These are phyloP conservation scores for Araneus ventricosus DNA, from an alignment of 1,140 invertebrate species.

Conservation along the genomic window DNA sequence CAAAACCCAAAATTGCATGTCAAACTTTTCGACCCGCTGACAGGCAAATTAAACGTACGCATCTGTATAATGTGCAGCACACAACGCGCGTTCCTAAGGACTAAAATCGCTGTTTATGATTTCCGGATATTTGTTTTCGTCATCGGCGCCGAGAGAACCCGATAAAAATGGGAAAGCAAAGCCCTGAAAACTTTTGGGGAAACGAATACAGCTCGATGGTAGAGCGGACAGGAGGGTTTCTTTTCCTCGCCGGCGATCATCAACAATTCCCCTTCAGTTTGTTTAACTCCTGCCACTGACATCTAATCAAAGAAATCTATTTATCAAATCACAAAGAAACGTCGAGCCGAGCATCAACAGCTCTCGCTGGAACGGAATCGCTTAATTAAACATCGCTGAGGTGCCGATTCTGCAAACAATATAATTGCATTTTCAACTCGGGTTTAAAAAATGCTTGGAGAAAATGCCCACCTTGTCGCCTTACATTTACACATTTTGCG, in stretches of 20 bases:
- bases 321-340: constrained; percentile 48
- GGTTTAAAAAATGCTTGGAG: too few species aligned
- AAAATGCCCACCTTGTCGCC: too few species aligned
- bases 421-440: too few species aligned
- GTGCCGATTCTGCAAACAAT: not conserved
- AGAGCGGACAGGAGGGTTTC: not conserved
- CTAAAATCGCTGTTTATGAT: constrained; percentile 10
- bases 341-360: not conserved
- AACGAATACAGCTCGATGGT: constrained; percentile 34
- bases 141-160: not conserved
- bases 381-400: not conserved
- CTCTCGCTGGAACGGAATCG: not conserved
- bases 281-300: constrained; percentile 32
- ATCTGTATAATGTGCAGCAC: constrained; percentile 27
- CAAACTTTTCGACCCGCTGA: constrained; percentile 73
- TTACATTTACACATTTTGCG: too few species aligned
- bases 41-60: constrained; percentile 72
- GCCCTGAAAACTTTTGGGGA: not conserved
- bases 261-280: constrained; percentile 34
- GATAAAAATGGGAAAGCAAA: constrained; percentile 49
- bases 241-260: not conserved
- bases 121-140: constrained; percentile 62
- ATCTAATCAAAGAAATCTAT: constrained; percentile 51
- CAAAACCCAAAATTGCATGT: constrained; percentile 73
- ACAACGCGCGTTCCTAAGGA: not conserved